Conservation (phyloP, 2,113 vertebrate species). For the Accipiter virgatus region DNA sequence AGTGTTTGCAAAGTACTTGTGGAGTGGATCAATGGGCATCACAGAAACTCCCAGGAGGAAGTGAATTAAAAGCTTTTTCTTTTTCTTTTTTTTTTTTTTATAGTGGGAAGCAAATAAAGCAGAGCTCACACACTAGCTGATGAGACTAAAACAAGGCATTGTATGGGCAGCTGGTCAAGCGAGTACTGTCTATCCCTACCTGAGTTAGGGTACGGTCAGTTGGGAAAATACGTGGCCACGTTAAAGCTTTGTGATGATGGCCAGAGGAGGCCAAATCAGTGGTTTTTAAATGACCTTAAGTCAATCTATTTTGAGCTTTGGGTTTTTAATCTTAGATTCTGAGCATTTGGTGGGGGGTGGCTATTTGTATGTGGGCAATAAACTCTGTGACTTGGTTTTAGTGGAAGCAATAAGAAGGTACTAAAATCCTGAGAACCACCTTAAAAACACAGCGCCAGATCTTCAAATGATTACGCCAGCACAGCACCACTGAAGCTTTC, state of each 20-base stretch:
- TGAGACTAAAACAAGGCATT: not conserved
- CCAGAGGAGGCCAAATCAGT: not conserved
- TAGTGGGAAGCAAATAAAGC: conserved; percentile 20
- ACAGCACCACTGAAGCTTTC: conserved; percentile 11
- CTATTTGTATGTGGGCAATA: not conserved
- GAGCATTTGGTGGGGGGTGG: not conserved
- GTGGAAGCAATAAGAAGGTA: not conserved
- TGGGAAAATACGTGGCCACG: not conserved
- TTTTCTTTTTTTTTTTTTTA: not conserved
- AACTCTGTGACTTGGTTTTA: conserved; percentile 8
- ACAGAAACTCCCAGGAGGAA: conserved; percentile 39
- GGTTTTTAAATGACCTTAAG: not conserved
- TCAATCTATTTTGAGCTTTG: not conserved
- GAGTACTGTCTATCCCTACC: not conserved
- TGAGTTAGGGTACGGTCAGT: not conserved
- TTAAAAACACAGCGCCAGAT: not conserved
- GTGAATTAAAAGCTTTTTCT: conserved; percentile 44
- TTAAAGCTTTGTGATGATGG: not conserved
- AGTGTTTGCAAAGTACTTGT: conserved; percentile 40
- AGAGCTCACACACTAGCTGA: not conserved
- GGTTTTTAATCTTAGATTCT: not conserved
- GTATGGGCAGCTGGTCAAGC: not conserved
- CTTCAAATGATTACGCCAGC: not conserved
- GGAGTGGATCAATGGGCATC: conserved; percentile 57
- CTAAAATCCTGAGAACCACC: conserved; percentile 44